Percentiles rank a stretch among this genome's conserved stretches.
Conservation (phyloP, 2,797 vertebrate genomes). For the Cyclopterus lumpus region DNA sequence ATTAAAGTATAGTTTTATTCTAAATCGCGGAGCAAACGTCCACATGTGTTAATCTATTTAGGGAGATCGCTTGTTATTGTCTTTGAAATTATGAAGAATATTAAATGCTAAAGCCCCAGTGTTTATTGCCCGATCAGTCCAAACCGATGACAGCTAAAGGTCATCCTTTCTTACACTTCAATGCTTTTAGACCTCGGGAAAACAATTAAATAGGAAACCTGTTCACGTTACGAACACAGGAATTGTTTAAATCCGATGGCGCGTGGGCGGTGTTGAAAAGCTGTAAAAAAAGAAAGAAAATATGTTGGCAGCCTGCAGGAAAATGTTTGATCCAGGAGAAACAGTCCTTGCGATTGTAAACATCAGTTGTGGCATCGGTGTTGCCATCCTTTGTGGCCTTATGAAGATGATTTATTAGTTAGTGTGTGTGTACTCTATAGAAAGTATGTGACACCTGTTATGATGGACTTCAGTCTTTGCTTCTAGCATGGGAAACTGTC, state of each 20-base stretch:
- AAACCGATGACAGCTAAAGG: slow-evolving; percentile 42
- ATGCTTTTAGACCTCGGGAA: slow-evolving; percentile 19
- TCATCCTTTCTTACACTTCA: slow-evolving; percentile 33
- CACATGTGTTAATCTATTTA: slow-evolving; percentile 45
- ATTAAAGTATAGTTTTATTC: background rate
- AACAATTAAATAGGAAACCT: slow-evolving; percentile 38
- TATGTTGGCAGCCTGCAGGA: slow-evolving; percentile 28
- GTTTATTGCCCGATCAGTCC: slow-evolving; percentile 28
- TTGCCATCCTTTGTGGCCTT: slow-evolving; percentile 39
- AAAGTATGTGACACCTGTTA: slow-evolving; percentile 72
- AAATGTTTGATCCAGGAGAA: slow-evolving; percentile 47
- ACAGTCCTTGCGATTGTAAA: slow-evolving; percentile 45
- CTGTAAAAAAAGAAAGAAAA: slow-evolving; percentile 13
- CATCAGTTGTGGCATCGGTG: slow-evolving; percentile 39
- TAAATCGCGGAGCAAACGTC: background rate
- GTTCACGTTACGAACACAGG: slow-evolving; percentile 40
- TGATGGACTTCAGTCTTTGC: slow-evolving; percentile 33
- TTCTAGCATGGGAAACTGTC: slow-evolving; percentile 33
- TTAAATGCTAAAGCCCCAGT: slow-evolving; percentile 1
- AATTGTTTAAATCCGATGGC: slow-evolving; percentile 40
- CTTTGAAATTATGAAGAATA: slow-evolving; percentile 35
- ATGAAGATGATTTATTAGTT: slow-evolving; percentile 31
- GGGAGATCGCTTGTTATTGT: slow-evolving; percentile 26
- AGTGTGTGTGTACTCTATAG: slow-evolving; percentile 28
- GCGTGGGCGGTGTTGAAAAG: slow-evolving; percentile 41